Conservation (phyloP, 2,113 vertebrate species). For the Oncorhynchus gorbuscha region DNA sequence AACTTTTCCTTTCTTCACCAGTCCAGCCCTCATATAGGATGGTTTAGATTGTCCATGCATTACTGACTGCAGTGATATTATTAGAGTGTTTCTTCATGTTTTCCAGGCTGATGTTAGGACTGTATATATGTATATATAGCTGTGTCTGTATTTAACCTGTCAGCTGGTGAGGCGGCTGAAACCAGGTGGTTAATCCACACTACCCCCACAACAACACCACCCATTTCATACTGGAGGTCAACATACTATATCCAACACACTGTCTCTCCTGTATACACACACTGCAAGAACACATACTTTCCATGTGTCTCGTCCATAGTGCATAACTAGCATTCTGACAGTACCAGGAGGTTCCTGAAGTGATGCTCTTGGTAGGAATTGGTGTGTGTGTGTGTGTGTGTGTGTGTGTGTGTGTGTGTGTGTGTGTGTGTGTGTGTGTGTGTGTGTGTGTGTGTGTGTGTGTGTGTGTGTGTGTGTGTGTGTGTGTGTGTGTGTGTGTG, state of each 20-base stretch:
- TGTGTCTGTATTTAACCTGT: neutral
- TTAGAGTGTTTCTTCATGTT: neutral
- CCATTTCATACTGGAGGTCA: no score
- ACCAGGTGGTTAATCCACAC: neutral
- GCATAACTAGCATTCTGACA: no score
- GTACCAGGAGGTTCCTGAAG: no score
- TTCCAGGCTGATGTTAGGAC: neutral
- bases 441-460: no score
- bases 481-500: constrained; percentile 49
- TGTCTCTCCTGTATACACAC: neutral
- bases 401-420: no score
- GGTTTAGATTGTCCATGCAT: neutral
- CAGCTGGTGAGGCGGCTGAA: neutral
- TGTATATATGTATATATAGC: neutral
- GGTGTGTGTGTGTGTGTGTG: no score
- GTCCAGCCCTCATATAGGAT: neutral
- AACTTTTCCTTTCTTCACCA: neutral
- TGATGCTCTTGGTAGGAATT: no score
- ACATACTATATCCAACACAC: no score
- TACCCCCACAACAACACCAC: neutral
- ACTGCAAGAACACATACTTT: neutral
- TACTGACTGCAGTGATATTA: neutral
- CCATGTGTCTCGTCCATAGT: neutral
- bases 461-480: constrained; percentile 22
- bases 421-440: no score